Percentiles rank a stretch among this genome's conserved stretches.
Evolutionary conservation across 2,797 vertebrate genomes (phyloP).

Genomic region (Epinephelus malabaricus): DNA sequence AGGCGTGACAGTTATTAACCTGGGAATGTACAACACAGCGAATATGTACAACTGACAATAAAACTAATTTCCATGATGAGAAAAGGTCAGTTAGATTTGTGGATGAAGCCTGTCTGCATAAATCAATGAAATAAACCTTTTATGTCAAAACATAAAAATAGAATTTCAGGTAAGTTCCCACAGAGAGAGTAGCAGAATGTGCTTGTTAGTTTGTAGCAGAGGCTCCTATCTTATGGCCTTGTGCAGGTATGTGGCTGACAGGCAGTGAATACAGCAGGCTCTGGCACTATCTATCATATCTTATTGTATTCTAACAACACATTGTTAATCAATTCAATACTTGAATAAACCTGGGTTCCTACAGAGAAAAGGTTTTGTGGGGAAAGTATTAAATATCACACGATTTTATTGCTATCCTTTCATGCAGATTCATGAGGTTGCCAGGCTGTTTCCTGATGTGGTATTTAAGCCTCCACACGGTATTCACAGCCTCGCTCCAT

Average conservation of each 20-base stretch:
- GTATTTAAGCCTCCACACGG: slow-evolving; percentile 38
- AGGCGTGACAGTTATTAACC: slow-evolving; percentile 75
- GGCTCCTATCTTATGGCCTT: slow-evolving; percentile 39
- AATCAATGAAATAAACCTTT: slow-evolving; percentile 64
- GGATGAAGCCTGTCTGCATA: slow-evolving; percentile 66
- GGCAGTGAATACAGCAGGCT: slow-evolving; percentile 54
- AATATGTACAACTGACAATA: slow-evolving; percentile 67
- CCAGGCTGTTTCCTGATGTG: slow-evolving; percentile 64
- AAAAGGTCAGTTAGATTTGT: slow-evolving; percentile 69
- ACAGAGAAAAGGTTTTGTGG: slow-evolving; percentile 71
- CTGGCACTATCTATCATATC: slow-evolving; percentile 61
- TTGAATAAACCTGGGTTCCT: slow-evolving; percentile 65
- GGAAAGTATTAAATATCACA: slow-evolving; percentile 71
- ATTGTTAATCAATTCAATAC: slow-evolving; percentile 76
- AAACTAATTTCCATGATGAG: slow-evolving; percentile 68
- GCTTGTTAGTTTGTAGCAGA: slow-evolving; percentile 19
- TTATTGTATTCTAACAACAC: slow-evolving; percentile 70
- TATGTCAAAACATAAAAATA: slow-evolving; percentile 22
- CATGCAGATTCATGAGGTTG: slow-evolving; percentile 56
- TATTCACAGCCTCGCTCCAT: slow-evolving; percentile 40
- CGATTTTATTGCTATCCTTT: slow-evolving; percentile 76
- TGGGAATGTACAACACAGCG: slow-evolving; percentile 42
- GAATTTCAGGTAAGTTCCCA: slow-evolving; percentile 33
- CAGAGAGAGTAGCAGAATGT: slow-evolving; percentile 31
- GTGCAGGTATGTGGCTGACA: slow-evolving; percentile 44